Percentiles rank a stretch among this genome's conserved stretches.
Conservation (phyloP, 1,140 invertebrate species). For the Copidosoma floridanum region DNA sequence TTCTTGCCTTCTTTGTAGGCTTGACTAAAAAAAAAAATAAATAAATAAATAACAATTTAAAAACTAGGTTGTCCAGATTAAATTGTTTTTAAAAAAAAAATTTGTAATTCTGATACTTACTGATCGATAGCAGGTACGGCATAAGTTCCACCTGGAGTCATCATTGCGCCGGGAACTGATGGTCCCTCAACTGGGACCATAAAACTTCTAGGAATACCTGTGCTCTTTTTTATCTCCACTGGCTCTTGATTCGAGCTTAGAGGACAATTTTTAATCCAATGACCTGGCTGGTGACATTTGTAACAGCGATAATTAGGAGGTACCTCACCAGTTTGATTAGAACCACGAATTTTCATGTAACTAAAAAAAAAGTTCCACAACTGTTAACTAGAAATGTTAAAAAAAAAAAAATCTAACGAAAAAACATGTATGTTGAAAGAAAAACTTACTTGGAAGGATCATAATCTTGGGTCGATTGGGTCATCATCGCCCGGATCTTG, state of each 20-base stretch:
- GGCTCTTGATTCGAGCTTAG: conserved; percentile 65
- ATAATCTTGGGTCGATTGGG: conserved; percentile 93
- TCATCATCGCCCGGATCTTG: conserved; percentile 96
- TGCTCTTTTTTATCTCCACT: conserved; percentile 85
- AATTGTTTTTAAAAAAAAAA: neutral
- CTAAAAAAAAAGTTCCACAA: conserved; percentile 58
- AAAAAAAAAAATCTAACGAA: neutral
- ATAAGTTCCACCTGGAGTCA: conserved; percentile 88
- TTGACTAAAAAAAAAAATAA: conserved; percentile 59
- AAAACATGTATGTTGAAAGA: neutral
- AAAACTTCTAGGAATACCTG: conserved; percentile 96
- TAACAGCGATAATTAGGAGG: conserved; percentile 89
- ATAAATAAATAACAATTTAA: conserved; percentile 1
- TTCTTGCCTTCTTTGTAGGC: conserved; percentile 76
- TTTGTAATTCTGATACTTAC: conserved; percentile 61
- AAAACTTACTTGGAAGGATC: conserved; percentile 87
- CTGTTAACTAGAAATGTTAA: neutral
- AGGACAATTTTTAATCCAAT: conserved; percentile 96
- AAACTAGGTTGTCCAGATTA: neutral
- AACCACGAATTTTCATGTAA: conserved; percentile 83
- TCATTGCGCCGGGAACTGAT: conserved; percentile 85
- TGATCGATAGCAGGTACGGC: conserved; percentile 89
- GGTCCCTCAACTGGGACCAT: conserved; percentile 91
- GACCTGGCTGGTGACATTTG: conserved; percentile 87
- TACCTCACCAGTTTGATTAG: conserved; percentile 83